Conservation (phyloP, 2,888 invertebrate species). For the Phortica magna region DNA sequence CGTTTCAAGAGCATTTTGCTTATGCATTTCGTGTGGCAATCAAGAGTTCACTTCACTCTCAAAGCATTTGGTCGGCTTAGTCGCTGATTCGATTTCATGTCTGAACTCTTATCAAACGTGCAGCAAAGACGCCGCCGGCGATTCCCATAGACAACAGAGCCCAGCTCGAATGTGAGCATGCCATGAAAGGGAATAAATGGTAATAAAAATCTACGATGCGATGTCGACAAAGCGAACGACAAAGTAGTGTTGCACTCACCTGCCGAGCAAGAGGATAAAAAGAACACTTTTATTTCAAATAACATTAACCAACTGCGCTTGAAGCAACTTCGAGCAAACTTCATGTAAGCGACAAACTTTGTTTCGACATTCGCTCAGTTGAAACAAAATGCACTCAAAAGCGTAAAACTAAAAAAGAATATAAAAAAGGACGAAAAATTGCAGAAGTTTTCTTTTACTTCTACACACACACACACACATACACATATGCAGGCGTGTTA, state of each 20-base stretch:
- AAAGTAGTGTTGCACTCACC: not conserved
- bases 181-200: too few relatives aligned
- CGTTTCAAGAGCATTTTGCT: too few relatives aligned
- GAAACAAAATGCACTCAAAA: not conserved
- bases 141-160: too few relatives aligned
- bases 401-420: not conserved
- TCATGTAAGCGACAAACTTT: not conserved
- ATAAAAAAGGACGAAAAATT: not conserved
- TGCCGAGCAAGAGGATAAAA: not conserved
- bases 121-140: too few relatives aligned
- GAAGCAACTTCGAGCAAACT: not conserved
- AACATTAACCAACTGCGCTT: not conserved
- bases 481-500: not conserved
- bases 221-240: too few relatives aligned
- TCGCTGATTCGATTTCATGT: too few relatives aligned
- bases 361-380: constrained; percentile 1
- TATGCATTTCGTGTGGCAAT: too few relatives aligned
- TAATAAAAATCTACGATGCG: too few relatives aligned
- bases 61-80: too few relatives aligned
- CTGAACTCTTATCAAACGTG: too few relatives aligned
- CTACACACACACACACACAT: not conserved
- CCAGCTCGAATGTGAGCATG: too few relatives aligned
- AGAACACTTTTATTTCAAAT: not conserved
- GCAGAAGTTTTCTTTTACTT: not conserved
- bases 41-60: too few relatives aligned